Evolutionary conservation across 2,113 vertebrate genomes (phyloP).

Genomic region (Anser cygnoides): DNA sequence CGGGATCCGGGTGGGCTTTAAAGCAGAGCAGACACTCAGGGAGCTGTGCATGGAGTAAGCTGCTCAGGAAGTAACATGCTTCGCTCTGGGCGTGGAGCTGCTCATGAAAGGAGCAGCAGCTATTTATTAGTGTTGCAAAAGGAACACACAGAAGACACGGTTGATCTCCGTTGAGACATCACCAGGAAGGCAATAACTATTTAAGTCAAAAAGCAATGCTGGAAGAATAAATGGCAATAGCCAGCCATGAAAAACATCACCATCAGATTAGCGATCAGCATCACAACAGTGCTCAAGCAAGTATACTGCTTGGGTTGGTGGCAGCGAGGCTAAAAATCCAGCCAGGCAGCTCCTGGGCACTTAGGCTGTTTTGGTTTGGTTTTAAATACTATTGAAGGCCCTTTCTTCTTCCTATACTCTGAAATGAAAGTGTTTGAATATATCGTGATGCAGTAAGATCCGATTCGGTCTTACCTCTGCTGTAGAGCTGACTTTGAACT

Average conservation of each 20-base stretch:
- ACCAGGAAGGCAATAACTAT: background rate
- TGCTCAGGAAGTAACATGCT: accelerated
- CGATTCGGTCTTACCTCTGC: background rate
- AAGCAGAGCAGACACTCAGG: background rate
- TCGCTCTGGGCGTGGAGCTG: background rate
- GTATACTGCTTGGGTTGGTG: too few relatives aligned
- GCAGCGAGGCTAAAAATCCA: background rate
- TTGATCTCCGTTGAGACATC: accelerated
- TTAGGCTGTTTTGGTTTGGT: background rate
- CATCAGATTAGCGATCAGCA: background rate
- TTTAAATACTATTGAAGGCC: background rate
- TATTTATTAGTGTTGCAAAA: background rate
- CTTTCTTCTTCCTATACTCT: background rate
- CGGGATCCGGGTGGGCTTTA: background rate
- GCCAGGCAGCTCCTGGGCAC: background rate
- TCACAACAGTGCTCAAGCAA: background rate
- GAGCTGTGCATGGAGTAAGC: background rate
- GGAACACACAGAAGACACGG: background rate
- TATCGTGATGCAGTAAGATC: background rate
- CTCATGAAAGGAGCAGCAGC: background rate
- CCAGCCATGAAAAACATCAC: background rate
- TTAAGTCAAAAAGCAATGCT: background rate
- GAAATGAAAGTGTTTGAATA: background rate
- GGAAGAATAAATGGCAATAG: background rate
- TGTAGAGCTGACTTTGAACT: background rate